These are phyloP conservation scores for Pilophorus perplexus DNA, from an alignment of 2,888 invertebrate genomes.

Conservation along the genomic window DNA sequence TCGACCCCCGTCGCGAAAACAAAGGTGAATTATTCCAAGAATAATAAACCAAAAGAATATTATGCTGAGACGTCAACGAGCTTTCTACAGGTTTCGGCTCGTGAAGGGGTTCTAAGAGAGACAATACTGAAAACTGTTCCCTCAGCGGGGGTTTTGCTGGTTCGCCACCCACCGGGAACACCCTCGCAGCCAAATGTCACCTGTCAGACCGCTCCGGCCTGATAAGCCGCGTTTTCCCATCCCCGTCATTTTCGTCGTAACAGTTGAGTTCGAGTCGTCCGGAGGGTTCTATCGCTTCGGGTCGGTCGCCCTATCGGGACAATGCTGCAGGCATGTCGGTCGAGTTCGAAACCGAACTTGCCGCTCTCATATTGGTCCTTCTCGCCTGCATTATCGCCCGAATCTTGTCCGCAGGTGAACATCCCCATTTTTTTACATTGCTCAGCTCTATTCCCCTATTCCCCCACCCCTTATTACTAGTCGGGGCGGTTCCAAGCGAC, in stretches of 20 bases:
- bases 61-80: no score
- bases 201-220: slow-evolving; percentile 16
- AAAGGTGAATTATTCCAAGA: no score
- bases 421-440: neutral
- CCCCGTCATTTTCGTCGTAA: neutral
- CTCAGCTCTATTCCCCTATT: neutral
- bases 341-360: slow-evolving; percentile 29
- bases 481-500: no score
- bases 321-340: slow-evolving; percentile 26
- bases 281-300: neutral
- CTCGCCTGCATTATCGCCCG: slow-evolving; percentile 27
- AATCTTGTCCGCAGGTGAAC: slow-evolving; percentile 34
- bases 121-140: no score
- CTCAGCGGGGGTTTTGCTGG: no score
- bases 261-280: slow-evolving; percentile 30
- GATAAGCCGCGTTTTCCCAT: slow-evolving; percentile 17
- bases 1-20: no score
- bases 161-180: no score
- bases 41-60: no score
- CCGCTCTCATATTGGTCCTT: slow-evolving; percentile 20
- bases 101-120: no score
- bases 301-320: neutral
- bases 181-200: no score
- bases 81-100: no score
- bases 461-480: neutral